Conservation (phyloP, 2,888 invertebrate species). For the Criorhina ranunculi region DNA sequence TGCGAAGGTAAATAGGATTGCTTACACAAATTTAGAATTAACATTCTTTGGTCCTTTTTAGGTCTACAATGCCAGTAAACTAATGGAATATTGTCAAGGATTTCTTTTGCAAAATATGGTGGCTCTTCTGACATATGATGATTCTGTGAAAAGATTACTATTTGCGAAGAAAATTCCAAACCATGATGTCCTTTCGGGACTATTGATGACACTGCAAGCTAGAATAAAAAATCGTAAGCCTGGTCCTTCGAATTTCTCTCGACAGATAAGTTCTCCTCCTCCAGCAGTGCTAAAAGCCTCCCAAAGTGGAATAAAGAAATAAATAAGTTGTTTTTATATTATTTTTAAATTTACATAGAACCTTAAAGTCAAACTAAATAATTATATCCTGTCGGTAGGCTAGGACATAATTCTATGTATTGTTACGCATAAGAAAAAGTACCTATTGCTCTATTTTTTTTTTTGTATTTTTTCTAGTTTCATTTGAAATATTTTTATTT, state of each 20-base stretch:
- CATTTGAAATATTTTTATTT: slow-evolving; percentile 34
- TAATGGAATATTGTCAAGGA: slow-evolving; percentile 95
- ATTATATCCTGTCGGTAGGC: slow-evolving; percentile 10
- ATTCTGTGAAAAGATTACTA: slow-evolving; percentile 93
- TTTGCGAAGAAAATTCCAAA: slow-evolving; percentile 96
- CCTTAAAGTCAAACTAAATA: slow-evolving; percentile 52
- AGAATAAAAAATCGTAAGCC: slow-evolving; percentile 89
- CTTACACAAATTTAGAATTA: background rate
- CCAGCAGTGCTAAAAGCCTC: slow-evolving; percentile 66
- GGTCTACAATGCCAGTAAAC: slow-evolving; percentile 94
- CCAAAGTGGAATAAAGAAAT: slow-evolving; percentile 63
- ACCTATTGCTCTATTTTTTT: slow-evolving; percentile 57
- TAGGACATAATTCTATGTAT: slow-evolving; percentile 54
- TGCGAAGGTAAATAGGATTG: slow-evolving; percentile 89
- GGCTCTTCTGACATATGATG: slow-evolving; percentile 95
- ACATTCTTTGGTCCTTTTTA: slow-evolving; percentile 81
- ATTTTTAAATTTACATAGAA: slow-evolving; percentile 19
- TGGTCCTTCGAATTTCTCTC: slow-evolving; percentile 79
- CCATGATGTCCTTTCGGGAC: slow-evolving; percentile 93
- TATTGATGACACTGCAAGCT: slow-evolving; percentile 92
- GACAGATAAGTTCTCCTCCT: slow-evolving; percentile 80
- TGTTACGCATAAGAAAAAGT: slow-evolving; percentile 55
- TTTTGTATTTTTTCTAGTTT: slow-evolving; percentile 46
- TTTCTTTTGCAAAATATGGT: slow-evolving; percentile 96
- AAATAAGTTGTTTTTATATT: slow-evolving; percentile 22